Conservation (phyloP, 2,797 vertebrate genomes). For the Apogon hyalosoma region DNA sequence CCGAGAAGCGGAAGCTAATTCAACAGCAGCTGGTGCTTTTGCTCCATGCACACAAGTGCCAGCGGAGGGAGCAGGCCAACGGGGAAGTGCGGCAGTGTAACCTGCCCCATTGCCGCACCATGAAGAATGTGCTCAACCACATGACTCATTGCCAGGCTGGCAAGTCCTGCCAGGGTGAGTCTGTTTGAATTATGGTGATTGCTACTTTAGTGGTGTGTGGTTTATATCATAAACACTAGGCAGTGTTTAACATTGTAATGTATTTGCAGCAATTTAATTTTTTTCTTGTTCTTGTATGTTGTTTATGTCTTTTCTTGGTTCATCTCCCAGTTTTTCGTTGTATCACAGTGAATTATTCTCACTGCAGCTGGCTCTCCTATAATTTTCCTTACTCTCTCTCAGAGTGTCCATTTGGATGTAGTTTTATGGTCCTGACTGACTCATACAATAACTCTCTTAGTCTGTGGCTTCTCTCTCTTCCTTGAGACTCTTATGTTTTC, state of each 20-base stretch:
- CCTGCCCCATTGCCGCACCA: conserved; percentile 96
- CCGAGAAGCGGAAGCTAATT: conserved; percentile 97
- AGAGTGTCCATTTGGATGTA: conserved; percentile 40
- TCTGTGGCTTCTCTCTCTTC: conserved; percentile 23
- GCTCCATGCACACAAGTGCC: conserved; percentile 97
- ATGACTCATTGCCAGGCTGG: conserved; percentile 99
- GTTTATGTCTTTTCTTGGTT: conserved; percentile 31
- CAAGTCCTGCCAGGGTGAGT: conserved; percentile 97
- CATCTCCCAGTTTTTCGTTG: conserved; percentile 18
- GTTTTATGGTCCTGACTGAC: conserved; percentile 44
- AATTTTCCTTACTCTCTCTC: conserved; percentile 1
- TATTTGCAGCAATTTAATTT: conserved; percentile 17
- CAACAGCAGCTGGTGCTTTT: conserved; percentile 97
- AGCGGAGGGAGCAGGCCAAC: conserved; percentile 94
- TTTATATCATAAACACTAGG: conserved; percentile 28
- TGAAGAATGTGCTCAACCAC: conserved; percentile 99
- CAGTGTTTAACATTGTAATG: conserved; percentile 28
- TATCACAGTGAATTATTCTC: conserved; percentile 33
- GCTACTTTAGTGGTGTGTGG: conserved; percentile 21
- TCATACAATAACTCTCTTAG: conserved; percentile 32
- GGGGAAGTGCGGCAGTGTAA: conserved; percentile 96
- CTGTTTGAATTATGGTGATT: conserved; percentile 31
- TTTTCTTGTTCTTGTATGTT: conserved; percentile 4
- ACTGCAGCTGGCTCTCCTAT: conserved; percentile 24
- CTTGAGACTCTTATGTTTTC: conserved; percentile 13